Base-by-base conservation (phyloP, 2,888 invertebrate species). In the Macaria notata region DNA sequence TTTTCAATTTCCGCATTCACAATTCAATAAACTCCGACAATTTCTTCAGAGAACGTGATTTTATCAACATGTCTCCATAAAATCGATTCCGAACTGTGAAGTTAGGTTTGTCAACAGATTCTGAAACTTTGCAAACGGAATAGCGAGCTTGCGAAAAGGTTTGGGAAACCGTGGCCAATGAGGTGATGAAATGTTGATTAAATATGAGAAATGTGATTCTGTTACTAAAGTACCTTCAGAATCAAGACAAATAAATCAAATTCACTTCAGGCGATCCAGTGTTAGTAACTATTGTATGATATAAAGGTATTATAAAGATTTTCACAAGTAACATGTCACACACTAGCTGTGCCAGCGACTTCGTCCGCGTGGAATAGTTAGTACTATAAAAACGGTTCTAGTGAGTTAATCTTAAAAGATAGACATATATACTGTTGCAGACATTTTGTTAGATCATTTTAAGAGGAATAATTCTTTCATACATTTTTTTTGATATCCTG, bases 91-190 rank as follows among this genome's bases (percentile, higher is more conserved):
- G 4, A 53, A 41, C 46, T 47, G 52, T 49, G 50, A 46, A 31
- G 41, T 19, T 41, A 33, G 31, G 45, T 62, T 62, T 63, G 44
- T 56, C 54, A 61, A 63, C 57, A 49, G 51, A 51, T 56, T 41
- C 47, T 55, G 52, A 54, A 59, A 42, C 48, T 55, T 47, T 48
- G 39, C 57, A 54, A 54, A 59, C 9, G 50, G 58, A 62, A 61
- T 54, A 61, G 56, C 61, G 8, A 39, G 19, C 41, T 65, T 63
- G 59, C 60, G 62, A 62, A 55, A 65, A 63, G 5, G 45, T 59
- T 63, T 59, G 50, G 56, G 48, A 57, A 62, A 30, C 55, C 61
- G 55, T 56, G 41, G 33, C 57, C 45, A 61, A 63, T 62, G 19
- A 47, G 31, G 48, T 60, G 63, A 36, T 54, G 63, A 62, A 56